Conservation (phyloP, 2,888 invertebrate species). For the Boloria euphrosyne region DNA sequence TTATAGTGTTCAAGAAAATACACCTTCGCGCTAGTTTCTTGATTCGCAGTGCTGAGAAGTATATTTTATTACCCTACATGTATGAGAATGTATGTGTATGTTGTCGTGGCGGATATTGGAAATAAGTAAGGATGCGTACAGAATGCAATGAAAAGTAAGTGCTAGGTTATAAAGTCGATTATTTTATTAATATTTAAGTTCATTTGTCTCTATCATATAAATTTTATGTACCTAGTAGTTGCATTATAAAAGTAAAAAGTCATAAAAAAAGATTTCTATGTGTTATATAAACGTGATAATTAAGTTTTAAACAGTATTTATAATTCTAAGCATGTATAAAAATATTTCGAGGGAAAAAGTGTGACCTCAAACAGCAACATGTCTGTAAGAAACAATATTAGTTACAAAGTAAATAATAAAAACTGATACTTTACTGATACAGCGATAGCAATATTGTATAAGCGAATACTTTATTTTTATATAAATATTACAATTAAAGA, state of each 20-base stretch:
- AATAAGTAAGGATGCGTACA: constrained; percentile 53
- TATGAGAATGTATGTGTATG: constrained; percentile 46
- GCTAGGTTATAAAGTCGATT: background rate
- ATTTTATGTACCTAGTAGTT: too few relatives aligned
- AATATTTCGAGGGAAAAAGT: too few relatives aligned
- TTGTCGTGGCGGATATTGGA: constrained; percentile 57
- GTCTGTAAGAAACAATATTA: background rate
- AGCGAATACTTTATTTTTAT: too few relatives aligned
- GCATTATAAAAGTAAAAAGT: too few relatives aligned
- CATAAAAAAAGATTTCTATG: too few relatives aligned
- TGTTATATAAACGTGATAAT: too few relatives aligned
- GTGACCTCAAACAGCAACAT: too few relatives aligned
- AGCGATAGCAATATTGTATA: background rate
- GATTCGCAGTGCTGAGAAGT: constrained; percentile 46
- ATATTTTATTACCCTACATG: constrained; percentile 55
- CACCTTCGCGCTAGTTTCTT: constrained; percentile 40
- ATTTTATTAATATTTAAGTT: background rate
- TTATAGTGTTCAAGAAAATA: constrained; percentile 13
- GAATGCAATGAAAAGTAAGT: constrained; percentile 17
- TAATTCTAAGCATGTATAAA: too few relatives aligned
- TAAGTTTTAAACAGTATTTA: too few relatives aligned
- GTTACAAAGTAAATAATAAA: background rate
- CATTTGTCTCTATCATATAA: too few relatives aligned
- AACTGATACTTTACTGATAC: too few relatives aligned
- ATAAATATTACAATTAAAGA: background rate